Evolutionary conservation across 1,140 invertebrate species (phyloP).

Genomic region (Euwallacea similis): DNA sequence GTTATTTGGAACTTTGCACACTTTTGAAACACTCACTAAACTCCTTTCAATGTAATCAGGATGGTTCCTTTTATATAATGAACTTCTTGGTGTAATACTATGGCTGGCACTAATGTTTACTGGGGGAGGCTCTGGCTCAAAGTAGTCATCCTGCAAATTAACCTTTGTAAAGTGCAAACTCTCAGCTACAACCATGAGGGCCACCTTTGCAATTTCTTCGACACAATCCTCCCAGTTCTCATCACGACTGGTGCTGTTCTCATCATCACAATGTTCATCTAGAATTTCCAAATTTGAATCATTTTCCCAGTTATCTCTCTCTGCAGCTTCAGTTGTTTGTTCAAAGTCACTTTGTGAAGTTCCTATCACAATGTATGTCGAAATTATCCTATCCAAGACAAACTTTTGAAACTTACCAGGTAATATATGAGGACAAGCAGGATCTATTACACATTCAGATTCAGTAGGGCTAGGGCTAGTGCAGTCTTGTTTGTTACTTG

Average conservation of each 20-base stretch:
- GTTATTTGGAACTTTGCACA: neutral
- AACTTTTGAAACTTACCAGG: constrained; percentile 4
- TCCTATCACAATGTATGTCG: constrained; percentile 5
- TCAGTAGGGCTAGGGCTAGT: constrained; percentile 54
- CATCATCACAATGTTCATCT: constrained; percentile 43
- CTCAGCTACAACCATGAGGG: neutral
- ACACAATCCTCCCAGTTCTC: constrained; percentile 47
- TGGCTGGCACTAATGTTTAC: constrained; percentile 33
- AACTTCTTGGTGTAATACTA: constrained; percentile 42
- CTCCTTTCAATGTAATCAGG: constrained; percentile 39
- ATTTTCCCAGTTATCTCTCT: no score
- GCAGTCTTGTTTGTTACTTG: constrained; percentile 52
- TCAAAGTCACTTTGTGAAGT: constrained; percentile 34
- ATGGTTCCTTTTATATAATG: constrained; percentile 37
- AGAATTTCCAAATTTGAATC: constrained; percentile 1
- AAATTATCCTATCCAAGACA: neutral
- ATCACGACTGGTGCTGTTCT: constrained; percentile 22
- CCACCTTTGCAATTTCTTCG: constrained; percentile 41
- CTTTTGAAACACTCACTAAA: constrained; percentile 38
- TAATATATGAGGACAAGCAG: constrained; percentile 43
- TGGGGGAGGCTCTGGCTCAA: constrained; percentile 29
- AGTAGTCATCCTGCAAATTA: constrained; percentile 35
- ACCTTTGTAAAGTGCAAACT: constrained; percentile 11
- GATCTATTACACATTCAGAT: constrained; percentile 49
- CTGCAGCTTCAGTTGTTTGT: constrained; percentile 18